Conservation (phyloP, 64 coral and sea anemone species). For the Platygyra sinensis region DNA sequence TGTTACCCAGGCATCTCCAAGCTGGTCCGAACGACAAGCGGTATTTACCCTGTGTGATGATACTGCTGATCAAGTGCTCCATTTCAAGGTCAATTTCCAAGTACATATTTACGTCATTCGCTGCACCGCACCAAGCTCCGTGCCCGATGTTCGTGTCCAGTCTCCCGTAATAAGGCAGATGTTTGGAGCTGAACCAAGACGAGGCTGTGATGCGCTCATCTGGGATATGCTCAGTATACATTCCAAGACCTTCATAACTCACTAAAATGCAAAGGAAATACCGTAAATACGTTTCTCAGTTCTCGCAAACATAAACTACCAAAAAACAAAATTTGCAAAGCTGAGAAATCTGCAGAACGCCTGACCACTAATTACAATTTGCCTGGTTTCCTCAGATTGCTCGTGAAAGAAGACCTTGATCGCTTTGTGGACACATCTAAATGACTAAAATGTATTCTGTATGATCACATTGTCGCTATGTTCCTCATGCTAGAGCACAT, state of each 20-base stretch:
- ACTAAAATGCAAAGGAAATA: background rate
- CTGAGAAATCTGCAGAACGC: too few relatives aligned
- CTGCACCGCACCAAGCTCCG: conserved; percentile 70
- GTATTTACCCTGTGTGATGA: conserved; percentile 72
- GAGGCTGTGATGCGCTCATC: conserved; percentile 53
- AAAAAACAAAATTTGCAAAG: too few relatives aligned
- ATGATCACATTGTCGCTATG: too few relatives aligned
- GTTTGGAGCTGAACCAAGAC: conserved; percentile 26
- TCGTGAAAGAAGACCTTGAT: too few relatives aligned
- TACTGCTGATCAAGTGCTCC: conserved; percentile 36
- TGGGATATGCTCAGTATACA: conserved; percentile 7
- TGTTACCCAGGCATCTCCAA: conserved; percentile 60
- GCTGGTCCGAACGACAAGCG: conserved; percentile 37
- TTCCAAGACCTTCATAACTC: conserved; percentile 30
- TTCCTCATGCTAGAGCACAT: too few relatives aligned
- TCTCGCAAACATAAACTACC: too few relatives aligned
- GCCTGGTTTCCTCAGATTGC: too few relatives aligned
- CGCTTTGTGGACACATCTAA: too few relatives aligned
- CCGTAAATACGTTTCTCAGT: too few relatives aligned
- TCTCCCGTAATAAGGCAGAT: conserved; percentile 61
- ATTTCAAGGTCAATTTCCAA: conserved; percentile 69
- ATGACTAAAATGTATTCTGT: too few relatives aligned
- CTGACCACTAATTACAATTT: too few relatives aligned
- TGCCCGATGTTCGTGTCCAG: conserved; percentile 47
- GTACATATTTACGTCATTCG: conserved; percentile 42